Percentiles rank a stretch among this genome's conserved stretches.
Conservation (phyloP, 2,113 vertebrate genomes). For the Cinclus mexicanus region DNA sequence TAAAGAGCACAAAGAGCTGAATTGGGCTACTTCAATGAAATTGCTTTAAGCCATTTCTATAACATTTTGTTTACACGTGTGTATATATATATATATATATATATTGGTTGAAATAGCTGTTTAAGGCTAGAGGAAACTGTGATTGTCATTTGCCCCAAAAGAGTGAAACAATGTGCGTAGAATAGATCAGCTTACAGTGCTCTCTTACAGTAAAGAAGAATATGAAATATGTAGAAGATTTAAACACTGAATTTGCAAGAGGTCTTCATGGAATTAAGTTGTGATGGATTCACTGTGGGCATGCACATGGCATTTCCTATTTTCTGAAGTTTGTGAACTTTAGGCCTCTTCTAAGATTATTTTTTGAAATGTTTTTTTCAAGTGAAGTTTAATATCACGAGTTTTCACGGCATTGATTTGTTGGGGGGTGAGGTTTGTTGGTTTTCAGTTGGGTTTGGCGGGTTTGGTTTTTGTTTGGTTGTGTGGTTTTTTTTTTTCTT, state of each 20-base stretch:
- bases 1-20: slow-evolving; percentile 26
- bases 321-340: background rate
- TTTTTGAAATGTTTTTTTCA: background rate
- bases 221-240: background rate
- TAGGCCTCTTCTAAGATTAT: background rate
- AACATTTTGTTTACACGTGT: slow-evolving; percentile 4
- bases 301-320: background rate
- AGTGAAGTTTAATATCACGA: background rate
- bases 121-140: slow-evolving; percentile 13
- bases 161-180: background rate
- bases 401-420: background rate
- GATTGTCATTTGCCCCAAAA: background rate
- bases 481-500: background rate
- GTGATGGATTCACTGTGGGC: background rate
- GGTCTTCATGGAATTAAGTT: background rate
- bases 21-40: background rate
- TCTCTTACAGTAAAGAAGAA: background rate
- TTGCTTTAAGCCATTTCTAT: background rate
- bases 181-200: background rate
- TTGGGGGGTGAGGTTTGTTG: background rate
- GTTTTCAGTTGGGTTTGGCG: background rate
- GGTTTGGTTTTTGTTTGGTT: background rate
- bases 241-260: slow-evolving; percentile 16
- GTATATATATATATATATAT: background rate
- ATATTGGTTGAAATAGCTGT: slow-evolving; percentile 3